Percentiles rank a stretch among this genome's conserved stretches.
Conservation (phyloP, 2,113 vertebrate species). For the Apteryx owenii region DNA sequence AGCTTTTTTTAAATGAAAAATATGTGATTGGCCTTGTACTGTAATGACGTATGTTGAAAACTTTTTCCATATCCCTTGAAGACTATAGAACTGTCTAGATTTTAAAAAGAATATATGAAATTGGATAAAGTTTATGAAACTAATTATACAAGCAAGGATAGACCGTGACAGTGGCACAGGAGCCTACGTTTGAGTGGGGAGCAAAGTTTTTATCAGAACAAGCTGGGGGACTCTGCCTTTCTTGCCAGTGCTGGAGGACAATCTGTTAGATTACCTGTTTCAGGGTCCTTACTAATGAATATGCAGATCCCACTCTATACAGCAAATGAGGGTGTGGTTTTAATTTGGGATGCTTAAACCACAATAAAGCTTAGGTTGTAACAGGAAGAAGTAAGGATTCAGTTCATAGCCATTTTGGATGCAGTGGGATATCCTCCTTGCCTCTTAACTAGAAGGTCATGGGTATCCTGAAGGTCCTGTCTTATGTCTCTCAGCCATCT, state of each 20-base stretch:
- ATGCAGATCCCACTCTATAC: not conserved
- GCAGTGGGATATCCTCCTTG: not conserved
- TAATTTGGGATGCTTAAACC: not conserved
- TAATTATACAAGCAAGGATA: not conserved
- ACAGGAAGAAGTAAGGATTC: not conserved
- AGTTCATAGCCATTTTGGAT: not conserved
- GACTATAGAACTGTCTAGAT: not conserved
- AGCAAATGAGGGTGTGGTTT: not conserved
- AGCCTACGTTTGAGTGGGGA: not conserved
- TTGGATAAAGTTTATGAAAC: not conserved
- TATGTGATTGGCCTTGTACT: not conserved
- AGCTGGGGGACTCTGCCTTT: not conserved
- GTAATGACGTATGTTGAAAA: not conserved
- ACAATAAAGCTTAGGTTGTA: not conserved
- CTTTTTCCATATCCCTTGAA: not conserved
- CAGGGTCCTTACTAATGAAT: not conserved
- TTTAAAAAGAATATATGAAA: not conserved
- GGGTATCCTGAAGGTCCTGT: not conserved
- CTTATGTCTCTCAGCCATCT: not conserved
- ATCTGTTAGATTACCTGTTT: not conserved
- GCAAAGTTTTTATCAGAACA: not conserved
- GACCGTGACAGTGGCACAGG: not conserved
- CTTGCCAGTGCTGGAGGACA: not conserved
- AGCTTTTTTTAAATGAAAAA: not conserved
- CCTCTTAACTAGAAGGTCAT: not conserved